Percentiles rank a stretch among this genome's conserved stretches.
phyloP scores from a whole-genome alignment of 2,888 invertebrate genomes.

The Diplolepis rosae region DNA sequence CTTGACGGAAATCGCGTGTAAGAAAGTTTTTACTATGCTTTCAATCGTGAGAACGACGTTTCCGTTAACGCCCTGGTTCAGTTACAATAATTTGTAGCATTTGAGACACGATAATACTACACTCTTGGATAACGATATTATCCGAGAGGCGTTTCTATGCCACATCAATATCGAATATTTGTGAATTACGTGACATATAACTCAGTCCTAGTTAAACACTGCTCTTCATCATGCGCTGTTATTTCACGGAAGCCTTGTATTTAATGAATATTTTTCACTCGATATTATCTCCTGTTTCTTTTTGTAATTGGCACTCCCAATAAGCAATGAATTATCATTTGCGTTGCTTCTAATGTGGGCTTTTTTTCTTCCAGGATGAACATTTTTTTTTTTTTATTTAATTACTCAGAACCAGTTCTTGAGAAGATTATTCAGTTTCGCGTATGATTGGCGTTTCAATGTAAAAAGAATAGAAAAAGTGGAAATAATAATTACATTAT shows the following conservation, averaged over 20 bases:
- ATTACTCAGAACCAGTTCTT: neutral
- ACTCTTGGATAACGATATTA: slow-evolving; percentile 26
- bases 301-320: slow-evolving; percentile 11
- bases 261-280: neutral
- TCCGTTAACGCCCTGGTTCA: slow-evolving; percentile 23
- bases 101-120: slow-evolving; percentile 8
- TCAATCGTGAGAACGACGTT: slow-evolving; percentile 9
- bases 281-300: neutral
- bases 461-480: neutral
- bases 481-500: neutral
- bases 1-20: slow-evolving; percentile 5
- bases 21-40: slow-evolving; percentile 23
- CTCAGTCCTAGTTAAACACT: neutral
- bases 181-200: slow-evolving; percentile 5
- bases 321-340: neutral
- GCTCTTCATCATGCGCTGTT: neutral
- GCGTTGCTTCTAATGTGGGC: neutral
- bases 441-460: neutral
- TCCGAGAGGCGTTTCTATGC: slow-evolving; percentile 9
- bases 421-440: too few relatives aligned
- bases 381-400: neutral
- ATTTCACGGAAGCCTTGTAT: slow-evolving; percentile 2
- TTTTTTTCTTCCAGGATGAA: neutral
- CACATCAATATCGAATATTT: slow-evolving; percentile 25
- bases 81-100: slow-evolving; percentile 21